Base-by-base conservation (phyloP, 2,113 vertebrate species). In the Antigone vipio region DNA sequence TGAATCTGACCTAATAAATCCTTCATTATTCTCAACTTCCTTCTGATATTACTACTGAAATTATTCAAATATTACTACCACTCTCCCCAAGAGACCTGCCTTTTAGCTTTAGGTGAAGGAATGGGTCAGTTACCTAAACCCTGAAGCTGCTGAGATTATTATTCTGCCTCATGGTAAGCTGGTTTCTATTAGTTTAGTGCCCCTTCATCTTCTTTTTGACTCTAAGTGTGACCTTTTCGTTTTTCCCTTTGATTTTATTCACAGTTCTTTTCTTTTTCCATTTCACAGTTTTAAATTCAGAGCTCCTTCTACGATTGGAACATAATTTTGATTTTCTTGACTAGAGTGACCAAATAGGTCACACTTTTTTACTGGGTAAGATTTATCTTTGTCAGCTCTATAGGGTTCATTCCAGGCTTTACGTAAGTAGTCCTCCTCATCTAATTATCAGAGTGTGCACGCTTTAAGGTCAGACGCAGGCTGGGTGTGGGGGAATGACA, bases 221-320 rank as follows among this genome's bases (percentile, higher is more conserved):
- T 84, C 18, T 9, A 67, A 45, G 29, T 7, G 10, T 66, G 49
- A 87, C 72, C 62, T 77, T 93, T 85, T 66, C 62, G 50, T 66
- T 94, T 89, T 45, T 85, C 52, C 64, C 50, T 92, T 76, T 79
- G 62, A 89, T 95, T 93, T 95, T 85, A 87, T 89, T 76, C 62
- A 80, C 60, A 81, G 45, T 22, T 93, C 11, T 73, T 87, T 89
- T 75, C 15, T 83, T 90, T 77, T 83, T 64, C 50, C 19, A 74
- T 91, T 95, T 91, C 73, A 74, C 69, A 76, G 56, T 89, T 90
- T 82, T 67, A 84, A 87, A 64, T 32, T 49, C 34, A 53, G 63
- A 87, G 16, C 53, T 77, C 24, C 35, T 56, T 78, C 45, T 82
- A 87, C 44, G 12, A 72, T 27, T 71, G 53, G 32, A 89, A 84